Percentiles rank a stretch among this genome's conserved stretches.
phyloP scores from a whole-genome alignment of 2,888 invertebrate species.

The Allacma fusca region DNA sequence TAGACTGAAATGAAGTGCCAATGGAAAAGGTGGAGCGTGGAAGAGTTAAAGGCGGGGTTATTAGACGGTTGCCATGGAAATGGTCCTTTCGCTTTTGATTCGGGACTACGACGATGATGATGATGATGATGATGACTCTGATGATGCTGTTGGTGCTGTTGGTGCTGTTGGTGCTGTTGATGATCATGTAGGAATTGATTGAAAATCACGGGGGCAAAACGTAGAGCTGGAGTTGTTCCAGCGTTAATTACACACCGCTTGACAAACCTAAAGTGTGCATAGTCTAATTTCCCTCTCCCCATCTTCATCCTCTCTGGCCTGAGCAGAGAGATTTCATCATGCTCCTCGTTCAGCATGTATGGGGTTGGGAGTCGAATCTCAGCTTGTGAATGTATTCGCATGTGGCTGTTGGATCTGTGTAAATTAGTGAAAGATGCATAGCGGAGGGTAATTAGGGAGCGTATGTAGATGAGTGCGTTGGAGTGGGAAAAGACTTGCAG shows the following conservation, averaged over 20 bases:
- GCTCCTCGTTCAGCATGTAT: too few species aligned
- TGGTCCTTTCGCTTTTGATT: slow-evolving; percentile 24
- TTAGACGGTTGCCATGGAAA: slow-evolving; percentile 29
- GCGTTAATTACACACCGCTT: slow-evolving; percentile 46
- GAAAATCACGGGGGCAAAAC: slow-evolving; percentile 44
- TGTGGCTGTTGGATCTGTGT: background rate
- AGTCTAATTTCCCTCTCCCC: slow-evolving; percentile 22
- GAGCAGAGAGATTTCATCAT: too few species aligned
- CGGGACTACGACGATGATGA: slow-evolving; percentile 9
- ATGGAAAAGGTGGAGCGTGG: slow-evolving; percentile 38
- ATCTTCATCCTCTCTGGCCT: slow-evolving; percentile 4
- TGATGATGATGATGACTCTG: background rate
- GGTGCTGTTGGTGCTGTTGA: slow-evolving; percentile 21
- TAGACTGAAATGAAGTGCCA: slow-evolving; percentile 16
- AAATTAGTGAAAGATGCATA: background rate
- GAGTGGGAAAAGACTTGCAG: too few species aligned
- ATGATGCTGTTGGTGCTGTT: slow-evolving; percentile 5
- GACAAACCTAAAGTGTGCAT: slow-evolving; percentile 42
- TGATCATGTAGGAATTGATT: slow-evolving; percentile 42
- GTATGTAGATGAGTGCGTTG: too few species aligned
- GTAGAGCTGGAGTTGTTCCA: slow-evolving; percentile 23
- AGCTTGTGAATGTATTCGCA: background rate
- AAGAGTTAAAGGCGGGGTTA: slow-evolving; percentile 39
- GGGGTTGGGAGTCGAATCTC: too few species aligned
- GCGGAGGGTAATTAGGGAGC: too few species aligned